A percentile compares a stretch with the other conserved stretches of the same genome.
Conservation (phyloP, 2,113 vertebrate species). For the Elaphurus davidianus region DNA sequence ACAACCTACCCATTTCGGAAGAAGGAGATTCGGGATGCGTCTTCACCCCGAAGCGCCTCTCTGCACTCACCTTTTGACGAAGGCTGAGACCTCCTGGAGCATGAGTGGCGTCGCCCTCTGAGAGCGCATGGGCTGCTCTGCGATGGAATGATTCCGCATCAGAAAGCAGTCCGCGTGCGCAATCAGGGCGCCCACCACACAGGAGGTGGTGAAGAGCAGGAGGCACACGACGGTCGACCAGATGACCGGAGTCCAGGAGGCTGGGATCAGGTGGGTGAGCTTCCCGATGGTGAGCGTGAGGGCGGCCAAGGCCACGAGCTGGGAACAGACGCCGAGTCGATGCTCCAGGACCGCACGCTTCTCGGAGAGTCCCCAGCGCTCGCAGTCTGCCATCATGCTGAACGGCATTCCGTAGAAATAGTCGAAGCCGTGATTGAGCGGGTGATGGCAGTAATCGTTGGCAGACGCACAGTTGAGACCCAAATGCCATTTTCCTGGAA, state of each 20-base stretch:
- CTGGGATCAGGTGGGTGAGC: constrained; percentile 66
- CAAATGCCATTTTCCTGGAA: constrained; percentile 94
- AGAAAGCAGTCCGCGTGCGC: constrained; percentile 91
- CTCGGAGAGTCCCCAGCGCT: constrained; percentile 72
- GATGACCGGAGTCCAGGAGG: constrained; percentile 64
- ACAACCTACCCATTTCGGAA: not conserved
- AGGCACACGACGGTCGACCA: constrained; percentile 53
- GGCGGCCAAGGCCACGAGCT: constrained; percentile 71
- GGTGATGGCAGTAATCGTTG: constrained; percentile 92
- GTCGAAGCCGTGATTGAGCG: constrained; percentile 90
- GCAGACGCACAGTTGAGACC: constrained; percentile 89
- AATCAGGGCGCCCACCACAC: constrained; percentile 79
- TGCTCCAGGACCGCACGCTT: constrained; percentile 75
- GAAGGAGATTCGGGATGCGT: accelerated
- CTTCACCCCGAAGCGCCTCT: not conserved
- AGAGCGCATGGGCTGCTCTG: constrained; percentile 90
- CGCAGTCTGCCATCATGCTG: constrained; percentile 86
- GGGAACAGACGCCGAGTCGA: constrained; percentile 60
- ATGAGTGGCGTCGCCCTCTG: constrained; percentile 78
- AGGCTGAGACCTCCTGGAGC: constrained; percentile 84
- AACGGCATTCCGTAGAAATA: constrained; percentile 92
- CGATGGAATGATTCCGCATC: constrained; percentile 88
- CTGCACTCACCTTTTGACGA: constrained; percentile 85
- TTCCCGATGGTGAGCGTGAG: constrained; percentile 78
- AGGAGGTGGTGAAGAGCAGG: constrained; percentile 73